These are phyloP conservation scores for Podarcis lilfordi DNA, from an alignment of 2,797 vertebrate species.

Conservation along the genomic window DNA sequence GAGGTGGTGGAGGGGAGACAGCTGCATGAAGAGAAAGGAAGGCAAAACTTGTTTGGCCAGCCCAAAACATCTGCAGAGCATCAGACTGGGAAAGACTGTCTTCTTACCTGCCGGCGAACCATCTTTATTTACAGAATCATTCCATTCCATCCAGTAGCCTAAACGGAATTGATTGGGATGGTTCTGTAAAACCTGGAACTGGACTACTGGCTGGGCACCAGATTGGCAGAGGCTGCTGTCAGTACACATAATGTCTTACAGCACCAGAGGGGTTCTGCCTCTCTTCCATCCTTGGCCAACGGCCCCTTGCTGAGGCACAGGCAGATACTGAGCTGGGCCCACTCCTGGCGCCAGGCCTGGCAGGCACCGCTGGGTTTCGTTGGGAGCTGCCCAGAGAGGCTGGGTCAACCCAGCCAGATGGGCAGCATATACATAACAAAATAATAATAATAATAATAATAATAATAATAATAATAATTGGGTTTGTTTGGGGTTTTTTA, in stretches of 20 bases:
- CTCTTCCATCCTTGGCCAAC: background rate
- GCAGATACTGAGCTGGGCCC: background rate
- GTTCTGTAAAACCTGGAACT: background rate
- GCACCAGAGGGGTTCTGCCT: background rate
- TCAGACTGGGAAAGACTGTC: background rate
- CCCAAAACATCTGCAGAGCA: background rate
- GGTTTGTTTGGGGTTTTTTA: too few species aligned
- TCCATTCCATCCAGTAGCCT: background rate
- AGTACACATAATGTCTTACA: background rate
- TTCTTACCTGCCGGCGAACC: background rate
- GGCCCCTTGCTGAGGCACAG: background rate
- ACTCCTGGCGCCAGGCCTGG: background rate
- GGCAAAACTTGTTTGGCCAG: background rate
- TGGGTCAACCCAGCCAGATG: too few species aligned
- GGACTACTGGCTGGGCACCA: too few species aligned
- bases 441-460: too few species aligned
- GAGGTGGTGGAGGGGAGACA: too few species aligned
- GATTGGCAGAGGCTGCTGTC: too few species aligned
- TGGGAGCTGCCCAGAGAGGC: too few species aligned
- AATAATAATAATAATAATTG: too few species aligned
- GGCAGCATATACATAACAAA: too few species aligned
- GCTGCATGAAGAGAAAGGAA: background rate
- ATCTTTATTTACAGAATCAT: background rate
- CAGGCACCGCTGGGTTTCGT: background rate
- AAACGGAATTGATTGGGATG: background rate